A percentile compares a stretch with the other conserved stretches of the same genome.
phyloP scores from a whole-genome alignment of 1,140 invertebrate species.

The Gonioctena quinquepunctata region DNA sequence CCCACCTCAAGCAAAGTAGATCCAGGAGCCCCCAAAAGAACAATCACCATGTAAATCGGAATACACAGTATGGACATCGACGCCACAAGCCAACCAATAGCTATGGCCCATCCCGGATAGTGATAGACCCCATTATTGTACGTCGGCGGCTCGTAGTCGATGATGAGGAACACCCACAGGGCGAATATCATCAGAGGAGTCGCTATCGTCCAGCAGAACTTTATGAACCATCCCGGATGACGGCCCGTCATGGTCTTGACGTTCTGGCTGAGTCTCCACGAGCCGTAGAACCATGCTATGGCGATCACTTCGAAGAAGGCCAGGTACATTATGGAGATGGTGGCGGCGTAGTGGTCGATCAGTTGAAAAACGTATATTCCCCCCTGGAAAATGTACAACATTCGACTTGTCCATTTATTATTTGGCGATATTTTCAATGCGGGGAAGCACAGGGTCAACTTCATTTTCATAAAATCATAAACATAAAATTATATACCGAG shows the following conservation, averaged over 20 bases:
- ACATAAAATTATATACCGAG: no score
- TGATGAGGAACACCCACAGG: constrained; percentile 84
- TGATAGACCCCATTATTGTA: constrained; percentile 76
- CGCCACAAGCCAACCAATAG: constrained; percentile 84
- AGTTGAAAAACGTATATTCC: constrained; percentile 93
- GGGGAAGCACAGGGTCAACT: neutral
- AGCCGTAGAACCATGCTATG: constrained; percentile 91
- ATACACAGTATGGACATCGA: constrained; percentile 83
- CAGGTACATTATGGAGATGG: constrained; percentile 87
- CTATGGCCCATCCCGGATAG: constrained; percentile 84
- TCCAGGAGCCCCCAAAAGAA: constrained; percentile 72
- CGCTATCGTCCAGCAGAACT: constrained; percentile 82
- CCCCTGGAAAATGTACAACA: constrained; percentile 71
- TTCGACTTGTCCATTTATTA: no score
- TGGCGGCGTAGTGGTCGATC: constrained; percentile 90
- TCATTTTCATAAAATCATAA: no score
- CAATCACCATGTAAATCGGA: constrained; percentile 77
- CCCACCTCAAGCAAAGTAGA: constrained; percentile 64
- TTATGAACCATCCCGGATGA: constrained; percentile 77
- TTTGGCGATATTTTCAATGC: no score
- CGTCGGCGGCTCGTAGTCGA: constrained; percentile 82
- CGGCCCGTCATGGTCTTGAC: constrained; percentile 87
- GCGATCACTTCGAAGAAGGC: constrained; percentile 91
- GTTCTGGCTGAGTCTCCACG: constrained; percentile 75
- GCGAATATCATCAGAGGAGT: constrained; percentile 80